Evolutionary conservation across 2,888 invertebrate genomes (phyloP).

Genomic region (Idaea aversata): DNA sequence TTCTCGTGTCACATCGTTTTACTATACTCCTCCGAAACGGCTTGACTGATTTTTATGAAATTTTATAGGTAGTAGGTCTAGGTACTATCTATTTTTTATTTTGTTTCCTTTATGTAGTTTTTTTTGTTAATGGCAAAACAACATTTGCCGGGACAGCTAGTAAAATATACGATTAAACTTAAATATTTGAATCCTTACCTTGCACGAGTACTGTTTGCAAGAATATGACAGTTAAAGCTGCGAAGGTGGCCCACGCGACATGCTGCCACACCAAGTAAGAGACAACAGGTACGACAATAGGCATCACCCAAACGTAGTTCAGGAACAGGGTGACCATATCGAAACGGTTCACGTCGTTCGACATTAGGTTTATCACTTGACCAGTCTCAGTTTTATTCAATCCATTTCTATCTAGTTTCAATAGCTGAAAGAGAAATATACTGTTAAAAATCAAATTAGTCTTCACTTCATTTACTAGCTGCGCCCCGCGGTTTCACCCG

Average conservation of each 20-base stretch:
- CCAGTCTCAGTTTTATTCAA: conserved; percentile 84
- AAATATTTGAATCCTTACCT: conserved; percentile 42
- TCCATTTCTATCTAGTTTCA: conserved; percentile 78
- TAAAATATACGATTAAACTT: background rate
- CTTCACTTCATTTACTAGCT: no score
- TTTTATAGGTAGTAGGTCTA: no score
- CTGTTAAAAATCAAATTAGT: background rate
- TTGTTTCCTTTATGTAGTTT: no score
- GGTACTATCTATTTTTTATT: no score
- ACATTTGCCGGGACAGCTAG: no score
- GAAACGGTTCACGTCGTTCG: conserved; percentile 91
- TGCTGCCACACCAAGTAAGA: conserved; percentile 73
- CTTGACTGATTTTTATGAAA: no score
- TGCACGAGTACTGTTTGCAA: conserved; percentile 82
- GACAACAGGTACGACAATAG: conserved; percentile 84
- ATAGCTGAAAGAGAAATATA: conserved; percentile 49
- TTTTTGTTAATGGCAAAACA: no score
- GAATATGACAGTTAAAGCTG: conserved; percentile 71
- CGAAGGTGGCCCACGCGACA: conserved; percentile 61
- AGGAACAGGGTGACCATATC: conserved; percentile 85
- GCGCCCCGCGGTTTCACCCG: no score
- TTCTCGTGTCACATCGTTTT: no score
- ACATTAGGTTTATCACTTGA: conserved; percentile 90
- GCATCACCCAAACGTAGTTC: conserved; percentile 91
- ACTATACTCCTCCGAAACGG: no score